These are phyloP conservation scores for Ephydatia muelleri DNA, from an alignment of 37 sponge, comb jelly and placozoan species.

Conservation along the genomic window DNA sequence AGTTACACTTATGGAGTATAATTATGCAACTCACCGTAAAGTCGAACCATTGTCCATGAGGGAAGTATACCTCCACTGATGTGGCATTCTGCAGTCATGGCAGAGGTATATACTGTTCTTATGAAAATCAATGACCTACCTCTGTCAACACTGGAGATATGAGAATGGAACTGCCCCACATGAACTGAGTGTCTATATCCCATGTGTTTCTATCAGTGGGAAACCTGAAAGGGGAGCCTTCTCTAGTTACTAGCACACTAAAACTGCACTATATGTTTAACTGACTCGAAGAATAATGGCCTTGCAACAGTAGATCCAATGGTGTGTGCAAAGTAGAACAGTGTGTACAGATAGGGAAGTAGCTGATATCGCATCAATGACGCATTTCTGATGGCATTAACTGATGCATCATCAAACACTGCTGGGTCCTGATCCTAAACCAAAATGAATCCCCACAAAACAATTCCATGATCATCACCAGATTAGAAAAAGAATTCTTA, in stretches of 20 bases:
- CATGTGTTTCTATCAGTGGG: constrained; percentile 53
- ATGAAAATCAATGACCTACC: not conserved
- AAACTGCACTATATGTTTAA: too few relatives aligned
- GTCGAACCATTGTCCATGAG: constrained; percentile 62
- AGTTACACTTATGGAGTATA: too few relatives aligned
- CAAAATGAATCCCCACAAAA: too few relatives aligned
- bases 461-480: too few relatives aligned
- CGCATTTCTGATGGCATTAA: constrained; percentile 31
- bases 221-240: constrained; percentile 35
- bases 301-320: constrained; percentile 69
- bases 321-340: constrained; percentile 76
- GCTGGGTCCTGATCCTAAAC: constrained; percentile 75
- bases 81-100: constrained; percentile 1
- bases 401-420: constrained; percentile 23
- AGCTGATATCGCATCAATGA: constrained; percentile 60
- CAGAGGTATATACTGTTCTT: too few relatives aligned
- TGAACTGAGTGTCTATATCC: constrained; percentile 64
- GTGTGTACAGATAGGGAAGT: constrained; percentile 88
- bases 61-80: constrained; percentile 58
- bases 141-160: constrained; percentile 65
- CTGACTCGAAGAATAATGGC: constrained; percentile 80
- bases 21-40: constrained; percentile 15
- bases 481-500: not conserved
- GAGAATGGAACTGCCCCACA: constrained; percentile 69
- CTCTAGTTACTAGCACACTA: too few relatives aligned